Conservation (phyloP, 2,797 vertebrate genomes). For the Onychomys leucogaster region DNA sequence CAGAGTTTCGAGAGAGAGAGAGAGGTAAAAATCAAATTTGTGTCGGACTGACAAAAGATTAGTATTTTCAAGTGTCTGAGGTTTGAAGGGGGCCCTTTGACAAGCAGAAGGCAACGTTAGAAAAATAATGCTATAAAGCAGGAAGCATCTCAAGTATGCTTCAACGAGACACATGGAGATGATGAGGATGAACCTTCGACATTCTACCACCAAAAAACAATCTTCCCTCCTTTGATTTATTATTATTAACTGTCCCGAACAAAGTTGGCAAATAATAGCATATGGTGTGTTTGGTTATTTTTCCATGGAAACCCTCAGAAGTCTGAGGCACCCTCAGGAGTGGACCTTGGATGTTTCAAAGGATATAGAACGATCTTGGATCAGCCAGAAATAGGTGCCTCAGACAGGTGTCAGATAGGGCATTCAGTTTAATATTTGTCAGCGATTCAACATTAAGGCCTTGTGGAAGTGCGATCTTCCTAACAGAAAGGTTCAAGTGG, state of each 20-base stretch:
- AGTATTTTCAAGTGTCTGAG: conserved; percentile 20
- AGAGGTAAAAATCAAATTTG: conserved; percentile 30
- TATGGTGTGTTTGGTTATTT: conserved; percentile 29
- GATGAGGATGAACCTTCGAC: conserved; percentile 61
- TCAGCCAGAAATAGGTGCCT: conserved; percentile 42
- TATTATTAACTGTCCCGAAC: conserved; percentile 51
- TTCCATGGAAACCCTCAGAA: conserved; percentile 39
- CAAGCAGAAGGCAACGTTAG: conserved; percentile 32
- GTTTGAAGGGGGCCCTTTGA: background rate
- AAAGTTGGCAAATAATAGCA: conserved; percentile 54
- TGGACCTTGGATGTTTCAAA: background rate
- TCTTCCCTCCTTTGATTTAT: conserved; percentile 62
- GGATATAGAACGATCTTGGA: conserved; percentile 13
- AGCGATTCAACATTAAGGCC: conserved; percentile 15
- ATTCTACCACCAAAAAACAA: conserved; percentile 58
- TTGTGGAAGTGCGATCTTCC: conserved; percentile 3
- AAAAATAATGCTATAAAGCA: conserved; percentile 63
- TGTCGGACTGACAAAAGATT: conserved; percentile 27
- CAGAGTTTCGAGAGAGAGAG: conserved; percentile 4
- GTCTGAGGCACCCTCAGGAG: conserved; percentile 9
- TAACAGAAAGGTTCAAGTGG: background rate
- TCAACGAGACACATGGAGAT: conserved; percentile 52
- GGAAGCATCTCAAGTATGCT: conserved; percentile 67
- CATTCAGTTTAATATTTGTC: conserved; percentile 9
- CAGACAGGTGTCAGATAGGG: background rate